Percentiles rank a stretch among this genome's conserved stretches.
phyloP scores from a whole-genome alignment of 1,140 invertebrate species.

The Idris sp. region DNA sequence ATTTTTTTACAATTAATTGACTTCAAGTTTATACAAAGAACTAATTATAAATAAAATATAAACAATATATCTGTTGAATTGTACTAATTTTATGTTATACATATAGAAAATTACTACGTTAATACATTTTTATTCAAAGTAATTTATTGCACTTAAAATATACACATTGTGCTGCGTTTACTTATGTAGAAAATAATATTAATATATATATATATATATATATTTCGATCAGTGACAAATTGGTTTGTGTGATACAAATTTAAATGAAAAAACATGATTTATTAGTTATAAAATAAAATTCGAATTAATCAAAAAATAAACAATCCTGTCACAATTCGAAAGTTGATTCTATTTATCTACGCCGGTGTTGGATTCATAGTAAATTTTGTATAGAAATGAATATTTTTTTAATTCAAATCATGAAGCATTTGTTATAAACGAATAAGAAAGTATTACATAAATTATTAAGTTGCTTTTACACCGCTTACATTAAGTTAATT shows the following conservation, averaged over 20 bases:
- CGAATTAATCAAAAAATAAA: slow-evolving; percentile 1
- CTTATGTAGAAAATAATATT: slow-evolving; percentile 20
- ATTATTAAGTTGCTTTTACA: slow-evolving; percentile 4
- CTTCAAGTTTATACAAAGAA: no score
- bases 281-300: not conserved
- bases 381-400: slow-evolving; percentile 29
- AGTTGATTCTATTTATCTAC: slow-evolving; percentile 24
- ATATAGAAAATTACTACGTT: not conserved
- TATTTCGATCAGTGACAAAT: slow-evolving; percentile 4
- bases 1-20: no score
- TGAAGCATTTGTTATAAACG: slow-evolving; percentile 12
- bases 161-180: slow-evolving; percentile 2
- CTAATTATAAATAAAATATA: no score
- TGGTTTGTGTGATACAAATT: slow-evolving; percentile 3
- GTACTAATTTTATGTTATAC: no score
- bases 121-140: slow-evolving; percentile 35
- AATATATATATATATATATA: slow-evolving; percentile 10
- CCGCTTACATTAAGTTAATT: slow-evolving; percentile 4
- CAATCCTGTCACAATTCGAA: slow-evolving; percentile 13
- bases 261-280: slow-evolving; percentile 6
- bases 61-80: no score
- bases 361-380: slow-evolving; percentile 33
- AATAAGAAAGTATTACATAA: slow-evolving; percentile 23
- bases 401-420: slow-evolving; percentile 33
- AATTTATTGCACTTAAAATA: slow-evolving; percentile 23